Conservation (phyloP, 2,888 invertebrate genomes). For the Ennomos erosarius region DNA sequence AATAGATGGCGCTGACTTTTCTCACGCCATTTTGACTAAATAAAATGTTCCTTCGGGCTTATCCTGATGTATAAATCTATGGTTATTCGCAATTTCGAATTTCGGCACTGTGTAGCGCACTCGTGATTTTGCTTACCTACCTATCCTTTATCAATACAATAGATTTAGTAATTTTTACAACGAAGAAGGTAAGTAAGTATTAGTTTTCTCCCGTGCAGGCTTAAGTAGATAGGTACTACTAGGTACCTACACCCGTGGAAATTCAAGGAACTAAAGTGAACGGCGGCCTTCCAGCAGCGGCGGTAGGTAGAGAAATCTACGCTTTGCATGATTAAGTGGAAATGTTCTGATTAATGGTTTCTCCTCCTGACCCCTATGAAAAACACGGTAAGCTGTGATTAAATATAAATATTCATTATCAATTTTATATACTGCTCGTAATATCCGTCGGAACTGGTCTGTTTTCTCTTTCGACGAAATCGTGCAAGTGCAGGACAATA, state of each 20-base stretch:
- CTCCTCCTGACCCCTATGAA: slow-evolving; percentile 69
- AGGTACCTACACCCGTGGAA: slow-evolving; percentile 32
- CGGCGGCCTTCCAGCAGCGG: slow-evolving; percentile 27
- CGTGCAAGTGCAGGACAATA: slow-evolving; percentile 81
- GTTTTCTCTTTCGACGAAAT: slow-evolving; percentile 85
- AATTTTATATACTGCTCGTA: slow-evolving; percentile 79
- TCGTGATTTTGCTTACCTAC: too few species aligned
- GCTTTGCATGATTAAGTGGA: slow-evolving; percentile 73
- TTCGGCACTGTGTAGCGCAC: too few species aligned
- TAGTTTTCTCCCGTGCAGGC: too few species aligned
- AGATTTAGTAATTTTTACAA: neutral
- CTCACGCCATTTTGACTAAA: too few species aligned
- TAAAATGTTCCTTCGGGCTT: too few species aligned
- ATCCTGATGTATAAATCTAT: too few species aligned
- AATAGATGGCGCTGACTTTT: too few species aligned
- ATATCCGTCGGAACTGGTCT: slow-evolving; percentile 78
- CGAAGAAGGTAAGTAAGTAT: too few species aligned
- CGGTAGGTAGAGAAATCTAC: slow-evolving; percentile 58
- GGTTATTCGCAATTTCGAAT: too few species aligned
- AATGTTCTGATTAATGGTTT: slow-evolving; percentile 79
- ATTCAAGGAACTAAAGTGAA: slow-evolving; percentile 52
- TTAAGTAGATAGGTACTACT: neutral
- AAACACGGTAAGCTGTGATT: slow-evolving; percentile 72
- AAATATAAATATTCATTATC: slow-evolving; percentile 83
- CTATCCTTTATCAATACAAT: too few species aligned